A percentile compares a stretch with the other conserved stretches of the same genome.
These are phyloP conservation scores for Ectemnius continuus DNA, from an alignment of 2,888 invertebrate species.

Conservation along the genomic window DNA sequence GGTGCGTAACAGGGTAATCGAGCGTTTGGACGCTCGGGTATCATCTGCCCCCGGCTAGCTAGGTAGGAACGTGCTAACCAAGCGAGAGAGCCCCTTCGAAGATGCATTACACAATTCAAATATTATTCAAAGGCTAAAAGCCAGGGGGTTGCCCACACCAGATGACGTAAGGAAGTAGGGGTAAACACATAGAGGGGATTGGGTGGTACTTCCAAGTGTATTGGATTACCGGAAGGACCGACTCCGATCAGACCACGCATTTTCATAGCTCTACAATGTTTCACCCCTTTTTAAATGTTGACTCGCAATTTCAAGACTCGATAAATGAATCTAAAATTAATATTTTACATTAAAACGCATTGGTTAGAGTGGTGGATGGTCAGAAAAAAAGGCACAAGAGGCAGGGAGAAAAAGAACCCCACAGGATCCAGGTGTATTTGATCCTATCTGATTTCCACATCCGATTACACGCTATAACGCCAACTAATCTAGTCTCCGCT, in stretches of 20 bases:
- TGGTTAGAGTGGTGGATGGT: neutral
- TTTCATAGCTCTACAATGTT: constrained; percentile 32
- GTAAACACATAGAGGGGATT: constrained; percentile 46
- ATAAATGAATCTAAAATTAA: neutral
- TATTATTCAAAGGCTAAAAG: constrained; percentile 78
- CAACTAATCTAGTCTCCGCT: constrained; percentile 28
- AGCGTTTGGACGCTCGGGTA: constrained; percentile 69
- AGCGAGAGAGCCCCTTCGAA: constrained; percentile 59
- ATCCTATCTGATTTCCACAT: constrained; percentile 70
- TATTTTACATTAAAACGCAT: neutral
- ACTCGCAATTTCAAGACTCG: too few relatives aligned
- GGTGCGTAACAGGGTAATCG: constrained; percentile 46
- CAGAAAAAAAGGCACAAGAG: neutral
- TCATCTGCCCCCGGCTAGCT: constrained; percentile 64
- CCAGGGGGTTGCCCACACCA: constrained; percentile 63
- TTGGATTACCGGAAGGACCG: constrained; percentile 61
- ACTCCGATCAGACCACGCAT: constrained; percentile 37
- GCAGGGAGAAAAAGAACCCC: constrained; percentile 18
- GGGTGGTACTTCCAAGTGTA: constrained; percentile 52
- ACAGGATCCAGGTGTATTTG: constrained; percentile 73
- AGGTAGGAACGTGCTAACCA: constrained; percentile 27
- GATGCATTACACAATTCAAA: constrained; percentile 77
- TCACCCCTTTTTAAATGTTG: constrained; percentile 9
- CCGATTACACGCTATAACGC: constrained; percentile 73
- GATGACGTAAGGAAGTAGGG: constrained; percentile 66